These are phyloP conservation scores for Lordiphosa collinella DNA, from an alignment of 1,140 invertebrate species.

Conservation along the genomic window DNA sequence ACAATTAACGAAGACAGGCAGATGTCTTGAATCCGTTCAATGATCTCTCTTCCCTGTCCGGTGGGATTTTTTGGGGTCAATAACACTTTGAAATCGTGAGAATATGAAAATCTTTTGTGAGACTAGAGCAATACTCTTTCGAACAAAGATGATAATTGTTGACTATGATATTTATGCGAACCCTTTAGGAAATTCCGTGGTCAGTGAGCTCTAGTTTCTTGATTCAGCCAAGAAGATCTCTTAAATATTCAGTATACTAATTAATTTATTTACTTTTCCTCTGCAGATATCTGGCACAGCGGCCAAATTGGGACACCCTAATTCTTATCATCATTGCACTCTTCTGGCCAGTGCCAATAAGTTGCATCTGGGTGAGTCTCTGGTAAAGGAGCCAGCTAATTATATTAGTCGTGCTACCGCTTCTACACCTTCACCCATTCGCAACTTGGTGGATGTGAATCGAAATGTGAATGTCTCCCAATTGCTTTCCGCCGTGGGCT, in stretches of 20 bases:
- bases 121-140: too few species aligned
- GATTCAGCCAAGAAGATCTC: constrained; percentile 5
- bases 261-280: constrained; percentile 9
- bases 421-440: constrained; percentile 89
- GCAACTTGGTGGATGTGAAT: constrained; percentile 88
- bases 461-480: constrained; percentile 85
- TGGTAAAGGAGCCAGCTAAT: constrained; percentile 83
- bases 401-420: constrained; percentile 90
- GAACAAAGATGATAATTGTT: too few species aligned
- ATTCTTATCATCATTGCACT: constrained; percentile 97
- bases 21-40: too few species aligned
- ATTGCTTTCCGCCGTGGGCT: constrained; percentile 87
- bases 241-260: not conserved
- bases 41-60: too few species aligned
- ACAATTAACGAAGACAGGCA: too few species aligned
- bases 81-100: too few species aligned
- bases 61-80: too few species aligned
- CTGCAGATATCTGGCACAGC: constrained; percentile 92
- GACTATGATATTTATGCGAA: too few species aligned
- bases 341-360: constrained; percentile 92
- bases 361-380: constrained; percentile 83
- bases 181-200: too few species aligned
- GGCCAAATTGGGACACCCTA: constrained; percentile 90
- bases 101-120: too few species aligned
- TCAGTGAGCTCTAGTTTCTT: too few species aligned